These are phyloP conservation scores for Metridium senile DNA, from an alignment of 92 coral and sea anemone species.

Conservation along the genomic window DNA sequence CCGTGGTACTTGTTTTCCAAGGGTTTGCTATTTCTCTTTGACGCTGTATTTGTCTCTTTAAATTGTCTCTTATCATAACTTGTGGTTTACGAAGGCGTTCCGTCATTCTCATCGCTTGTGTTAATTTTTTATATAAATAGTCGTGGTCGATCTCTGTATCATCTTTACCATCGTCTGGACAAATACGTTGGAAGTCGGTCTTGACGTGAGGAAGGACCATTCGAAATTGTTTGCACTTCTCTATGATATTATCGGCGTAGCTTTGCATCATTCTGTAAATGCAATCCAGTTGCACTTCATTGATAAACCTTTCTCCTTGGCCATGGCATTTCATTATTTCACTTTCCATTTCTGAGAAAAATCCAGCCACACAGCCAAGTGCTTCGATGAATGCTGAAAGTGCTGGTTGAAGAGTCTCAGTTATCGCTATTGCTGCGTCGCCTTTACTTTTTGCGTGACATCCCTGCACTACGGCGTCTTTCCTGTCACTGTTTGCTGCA, in stretches of 20 bases:
- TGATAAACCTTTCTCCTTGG: background rate
- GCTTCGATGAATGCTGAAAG: conserved; percentile 18
- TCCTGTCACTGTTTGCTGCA: background rate
- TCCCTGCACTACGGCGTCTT: background rate
- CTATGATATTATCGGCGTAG: background rate
- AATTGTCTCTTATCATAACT: background rate
- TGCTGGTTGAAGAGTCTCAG: conserved; percentile 26
- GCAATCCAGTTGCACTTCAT: background rate
- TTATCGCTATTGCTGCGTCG: conserved; percentile 12
- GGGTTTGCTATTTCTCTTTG: background rate
- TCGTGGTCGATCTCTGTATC: background rate
- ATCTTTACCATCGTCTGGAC: conserved; percentile 1
- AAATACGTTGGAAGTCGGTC: background rate
- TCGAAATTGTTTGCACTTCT: background rate
- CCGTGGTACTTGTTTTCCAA: too few relatives aligned
- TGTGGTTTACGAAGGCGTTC: background rate
- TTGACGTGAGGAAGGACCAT: background rate
- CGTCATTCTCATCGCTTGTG: background rate
- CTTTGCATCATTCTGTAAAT: background rate
- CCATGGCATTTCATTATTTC: conserved; percentile 1
- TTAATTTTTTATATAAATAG: background rate
- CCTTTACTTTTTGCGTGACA: conserved; percentile 10
- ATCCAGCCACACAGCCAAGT: conserved; percentile 23
- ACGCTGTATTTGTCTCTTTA: background rate
- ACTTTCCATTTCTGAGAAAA: conserved; percentile 31